These are phyloP conservation scores for Drosophila burlai DNA, from an alignment of 1,140 invertebrate species.

Conservation along the genomic window DNA sequence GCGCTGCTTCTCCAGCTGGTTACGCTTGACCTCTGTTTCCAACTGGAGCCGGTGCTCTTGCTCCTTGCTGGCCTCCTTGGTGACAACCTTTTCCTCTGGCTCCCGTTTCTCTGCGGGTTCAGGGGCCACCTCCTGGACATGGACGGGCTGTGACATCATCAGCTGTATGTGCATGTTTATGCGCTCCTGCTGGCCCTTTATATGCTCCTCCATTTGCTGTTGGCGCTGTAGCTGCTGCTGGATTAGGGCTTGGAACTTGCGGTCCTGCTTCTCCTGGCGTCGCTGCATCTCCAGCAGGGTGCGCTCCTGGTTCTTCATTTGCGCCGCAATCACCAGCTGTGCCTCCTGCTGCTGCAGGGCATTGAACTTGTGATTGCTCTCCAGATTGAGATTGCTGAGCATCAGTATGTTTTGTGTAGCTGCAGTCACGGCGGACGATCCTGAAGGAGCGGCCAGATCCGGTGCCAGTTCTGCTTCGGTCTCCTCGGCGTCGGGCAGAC, in stretches of 20 bases:
- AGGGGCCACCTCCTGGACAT: slow-evolving; percentile 8
- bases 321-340: slow-evolving; percentile 85
- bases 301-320: slow-evolving; percentile 86
- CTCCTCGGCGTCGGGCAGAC: slow-evolving; percentile 42
- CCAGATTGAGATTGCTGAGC: slow-evolving; percentile 73
- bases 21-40: slow-evolving; percentile 81
- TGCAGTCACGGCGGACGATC: slow-evolving; percentile 20
- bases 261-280: slow-evolving; percentile 86
- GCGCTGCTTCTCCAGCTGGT: slow-evolving; percentile 85
- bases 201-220: slow-evolving; percentile 86
- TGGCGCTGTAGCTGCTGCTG: slow-evolving; percentile 86
- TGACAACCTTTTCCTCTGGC: slow-evolving; percentile 3
- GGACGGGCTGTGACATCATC: slow-evolving; percentile 83
- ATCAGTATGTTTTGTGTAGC: slow-evolving; percentile 64
- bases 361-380: slow-evolving; percentile 84
- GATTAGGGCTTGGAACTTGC: slow-evolving; percentile 85
- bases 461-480: slow-evolving; percentile 20
- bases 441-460: neutral
- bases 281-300: slow-evolving; percentile 85
- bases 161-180: slow-evolving; percentile 86
- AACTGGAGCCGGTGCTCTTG: slow-evolving; percentile 60
- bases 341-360: slow-evolving; percentile 86
- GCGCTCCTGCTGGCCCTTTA: slow-evolving; percentile 86
- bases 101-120: slow-evolving; percentile 1
- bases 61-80: slow-evolving; percentile 31